Evolutionary conservation across 2,113 vertebrate genomes (phyloP).

Genomic region (Psilopogon haemacephalus): DNA sequence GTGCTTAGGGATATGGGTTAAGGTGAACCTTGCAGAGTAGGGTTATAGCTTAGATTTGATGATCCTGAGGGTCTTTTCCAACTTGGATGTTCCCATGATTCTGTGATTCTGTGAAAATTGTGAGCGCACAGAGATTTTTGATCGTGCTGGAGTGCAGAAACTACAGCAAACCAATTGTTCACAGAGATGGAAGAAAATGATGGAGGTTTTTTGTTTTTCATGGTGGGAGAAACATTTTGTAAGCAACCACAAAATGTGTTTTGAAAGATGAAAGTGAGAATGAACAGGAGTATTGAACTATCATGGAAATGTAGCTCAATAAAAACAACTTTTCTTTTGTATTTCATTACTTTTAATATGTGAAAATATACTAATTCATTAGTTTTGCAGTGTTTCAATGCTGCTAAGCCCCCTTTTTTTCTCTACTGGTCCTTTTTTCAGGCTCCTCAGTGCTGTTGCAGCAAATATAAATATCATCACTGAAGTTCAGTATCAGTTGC

Average conservation of each 20-base stretch:
- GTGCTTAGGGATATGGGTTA: too few relatives aligned
- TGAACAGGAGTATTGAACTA: background rate
- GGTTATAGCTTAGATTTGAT: too few relatives aligned
- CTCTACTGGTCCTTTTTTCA: background rate
- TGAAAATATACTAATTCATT: background rate
- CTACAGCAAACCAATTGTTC: conserved; percentile 36
- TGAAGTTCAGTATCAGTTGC: background rate
- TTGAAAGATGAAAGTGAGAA: conserved; percentile 21
- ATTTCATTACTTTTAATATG: background rate
- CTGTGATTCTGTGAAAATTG: too few relatives aligned
- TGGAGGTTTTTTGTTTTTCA: background rate
- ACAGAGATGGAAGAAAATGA: conserved; percentile 12
- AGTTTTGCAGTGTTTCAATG: background rate
- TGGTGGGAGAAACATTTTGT: background rate
- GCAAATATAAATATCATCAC: background rate
- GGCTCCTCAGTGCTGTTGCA: background rate
- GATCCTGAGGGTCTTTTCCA: too few relatives aligned
- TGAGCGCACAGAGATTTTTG: conserved; percentile 12
- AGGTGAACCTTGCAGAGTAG: too few relatives aligned
- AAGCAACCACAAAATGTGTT: background rate
- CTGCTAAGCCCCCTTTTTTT: background rate
- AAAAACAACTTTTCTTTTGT: background rate
- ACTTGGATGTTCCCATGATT: too few relatives aligned
- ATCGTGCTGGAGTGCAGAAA: background rate
- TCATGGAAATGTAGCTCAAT: background rate